Conservation (phyloP, 2,888 invertebrate genomes). For the Busseola fusca region DNA sequence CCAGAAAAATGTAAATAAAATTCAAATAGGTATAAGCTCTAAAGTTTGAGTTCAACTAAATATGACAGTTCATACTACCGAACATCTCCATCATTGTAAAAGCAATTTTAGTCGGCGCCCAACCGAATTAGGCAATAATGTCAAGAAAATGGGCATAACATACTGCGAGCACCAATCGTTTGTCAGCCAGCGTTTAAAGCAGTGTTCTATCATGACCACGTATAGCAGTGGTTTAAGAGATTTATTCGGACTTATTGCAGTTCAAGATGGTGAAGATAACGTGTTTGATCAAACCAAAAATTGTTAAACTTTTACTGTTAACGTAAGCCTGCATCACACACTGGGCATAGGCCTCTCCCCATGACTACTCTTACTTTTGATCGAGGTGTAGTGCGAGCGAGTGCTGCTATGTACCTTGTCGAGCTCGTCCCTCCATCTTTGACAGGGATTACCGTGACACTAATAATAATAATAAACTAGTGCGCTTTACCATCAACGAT, state of each 20-base stretch:
- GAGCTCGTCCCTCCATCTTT: not conserved
- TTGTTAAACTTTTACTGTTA: not conserved
- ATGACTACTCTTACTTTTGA: too few species aligned
- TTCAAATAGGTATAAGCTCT: not conserved
- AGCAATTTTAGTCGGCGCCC: conserved; percentile 25
- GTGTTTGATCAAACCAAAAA: not conserved
- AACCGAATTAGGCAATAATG: conserved; percentile 30
- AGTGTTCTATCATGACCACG: conserved; percentile 9
- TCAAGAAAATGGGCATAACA: conserved; percentile 25
- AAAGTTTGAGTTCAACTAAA: conserved; percentile 15
- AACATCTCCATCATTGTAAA: conserved; percentile 28
- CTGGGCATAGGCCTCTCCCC: too few species aligned
- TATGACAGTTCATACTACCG: conserved; percentile 1
- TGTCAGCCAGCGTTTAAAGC: not conserved
- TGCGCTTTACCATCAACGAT: too few species aligned
- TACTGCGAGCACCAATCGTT: conserved; percentile 16
- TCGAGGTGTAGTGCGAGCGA: too few species aligned
- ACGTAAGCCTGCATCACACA: too few species aligned
- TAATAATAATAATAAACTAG: too few species aligned
- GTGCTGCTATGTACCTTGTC: too few species aligned
- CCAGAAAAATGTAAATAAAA: not conserved
- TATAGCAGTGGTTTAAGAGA: not conserved
- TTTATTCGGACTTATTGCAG: not conserved
- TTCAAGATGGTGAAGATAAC: not conserved
- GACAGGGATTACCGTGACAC: too few species aligned